Evolutionary conservation across 2,797 vertebrate genomes (phyloP).

Genomic region (Philypnodon macrostomus): DNA sequence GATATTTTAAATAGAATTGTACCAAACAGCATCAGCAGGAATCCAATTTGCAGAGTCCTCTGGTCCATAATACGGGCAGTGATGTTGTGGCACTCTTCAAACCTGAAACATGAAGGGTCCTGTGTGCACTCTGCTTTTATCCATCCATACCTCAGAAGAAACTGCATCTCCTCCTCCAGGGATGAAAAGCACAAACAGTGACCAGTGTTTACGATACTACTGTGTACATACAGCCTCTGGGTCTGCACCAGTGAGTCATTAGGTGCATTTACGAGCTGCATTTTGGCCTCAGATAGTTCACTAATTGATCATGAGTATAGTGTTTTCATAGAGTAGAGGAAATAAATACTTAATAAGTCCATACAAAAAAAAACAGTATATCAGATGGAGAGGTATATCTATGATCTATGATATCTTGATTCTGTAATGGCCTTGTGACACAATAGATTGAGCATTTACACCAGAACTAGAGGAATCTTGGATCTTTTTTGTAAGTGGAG

Average conservation of each 20-base stretch:
- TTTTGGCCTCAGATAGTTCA: not conserved
- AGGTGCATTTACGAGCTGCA: not conserved
- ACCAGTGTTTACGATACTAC: conserved; percentile 30
- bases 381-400: too few species aligned
- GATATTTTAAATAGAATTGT: not conserved
- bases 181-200: conserved; percentile 20
- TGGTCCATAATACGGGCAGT: conserved; percentile 12
- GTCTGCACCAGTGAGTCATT: conserved; percentile 10
- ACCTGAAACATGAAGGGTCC: conserved; percentile 4
- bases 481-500: too few species aligned
- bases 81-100: not conserved
- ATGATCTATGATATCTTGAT: too few species aligned
- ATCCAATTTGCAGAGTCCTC: conserved; percentile 10
- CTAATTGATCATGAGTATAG: not conserved
- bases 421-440: too few species aligned
- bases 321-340: too few species aligned
- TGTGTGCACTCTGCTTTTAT: conserved; percentile 48
- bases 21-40: conserved; percentile 53
- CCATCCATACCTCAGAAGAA: conserved; percentile 2
- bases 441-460: too few species aligned
- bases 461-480: too few species aligned
- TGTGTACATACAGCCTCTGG: conserved; percentile 39
- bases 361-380: too few species aligned
- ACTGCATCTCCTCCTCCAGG: conserved; percentile 18
- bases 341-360: too few species aligned